Base-by-base conservation (phyloP, 2,888 invertebrate species). In the Andrena flavipes region DNA sequence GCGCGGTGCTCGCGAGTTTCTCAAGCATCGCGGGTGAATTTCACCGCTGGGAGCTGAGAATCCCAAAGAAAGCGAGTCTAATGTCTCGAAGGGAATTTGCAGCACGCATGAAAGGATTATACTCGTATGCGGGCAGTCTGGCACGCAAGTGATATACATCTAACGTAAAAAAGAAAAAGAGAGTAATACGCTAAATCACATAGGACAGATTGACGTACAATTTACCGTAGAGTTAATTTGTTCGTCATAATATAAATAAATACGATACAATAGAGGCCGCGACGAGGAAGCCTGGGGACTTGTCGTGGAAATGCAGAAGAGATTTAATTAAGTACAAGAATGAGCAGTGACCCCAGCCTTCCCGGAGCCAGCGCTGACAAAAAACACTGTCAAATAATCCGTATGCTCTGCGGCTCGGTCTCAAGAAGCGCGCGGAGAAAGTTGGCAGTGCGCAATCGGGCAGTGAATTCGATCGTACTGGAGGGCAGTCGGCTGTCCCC, bases 231-330 rank as follows among this genome's bases (percentile, higher is more conserved):
- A 89, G 83, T 80, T 88, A 86, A 76, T 88, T 87, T 84, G 71
- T 88, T 88, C 70, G 82, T 89, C 77, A 76, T 85, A 86, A 89
- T 91, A 90, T 91, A 92, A 92, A 92, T 91, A 92, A 92, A 92
- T 92, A 92, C 87, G 89, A 87, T 91, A 82, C 74, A 85, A 86
- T 84, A 91, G 87, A 90, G 86, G 88, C 79, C 77, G 71, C 65
- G 62, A 62, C 73, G 60, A 76, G 80, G 84, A 79, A 88, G 87
- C 26, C 88, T 86, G 89, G 86, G 82, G 74, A 78, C 73, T 76
- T 73, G 77, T 82, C 76, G 68, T 77, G 76, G 82, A 82, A 67
- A 82, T 80, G 80, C 70, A 80, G 68, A 56, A 78, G 54, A 72
- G 60, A 69, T 60, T 83, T 74, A 83, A 76, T 88, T 88, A 88